Evolutionary conservation across 2,888 invertebrate species (phyloP).

Genomic region (Slavum lentiscoides): DNA sequence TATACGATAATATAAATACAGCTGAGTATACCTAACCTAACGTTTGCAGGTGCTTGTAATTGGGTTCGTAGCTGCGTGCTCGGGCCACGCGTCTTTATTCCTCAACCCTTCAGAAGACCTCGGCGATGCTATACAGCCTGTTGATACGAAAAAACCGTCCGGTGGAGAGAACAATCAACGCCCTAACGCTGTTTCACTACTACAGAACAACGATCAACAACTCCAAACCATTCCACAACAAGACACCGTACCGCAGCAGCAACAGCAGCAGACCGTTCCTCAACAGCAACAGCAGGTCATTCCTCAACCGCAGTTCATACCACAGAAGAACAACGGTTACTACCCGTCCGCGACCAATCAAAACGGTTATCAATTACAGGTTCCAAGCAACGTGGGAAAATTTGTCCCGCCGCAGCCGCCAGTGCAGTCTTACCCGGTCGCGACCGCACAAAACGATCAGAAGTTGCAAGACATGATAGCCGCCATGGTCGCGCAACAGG

Average conservation of each 20-base stretch:
- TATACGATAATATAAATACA: too few species aligned
- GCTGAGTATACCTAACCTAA: too few species aligned
- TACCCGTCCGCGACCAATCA: conserved; percentile 62
- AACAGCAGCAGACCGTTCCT: too few species aligned
- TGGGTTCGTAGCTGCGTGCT: conserved; percentile 38
- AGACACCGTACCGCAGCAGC: conserved; percentile 60
- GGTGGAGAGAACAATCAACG: conserved; percentile 6
- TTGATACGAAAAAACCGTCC: too few species aligned
- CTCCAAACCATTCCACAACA: conserved; percentile 59
- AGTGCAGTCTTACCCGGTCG: not conserved
- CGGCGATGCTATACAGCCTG: conserved; percentile 27
- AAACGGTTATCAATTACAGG: too few species aligned
- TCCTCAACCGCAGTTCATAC: conserved; percentile 58
- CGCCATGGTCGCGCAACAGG: conserved; percentile 61
- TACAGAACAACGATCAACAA: conserved; percentile 52
- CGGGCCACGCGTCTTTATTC: conserved; percentile 45
- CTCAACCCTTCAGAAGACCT: not conserved
- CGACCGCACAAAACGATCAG: not conserved
- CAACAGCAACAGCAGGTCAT: conserved; percentile 36
- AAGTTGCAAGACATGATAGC: conserved; percentile 59
- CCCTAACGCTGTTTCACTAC: conserved; percentile 39
- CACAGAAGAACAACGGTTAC: conserved; percentile 61
- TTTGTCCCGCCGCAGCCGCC: conserved; percentile 40
- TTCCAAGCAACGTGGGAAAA: conserved; percentile 56
- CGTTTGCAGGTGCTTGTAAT: conserved; percentile 41